A percentile compares a stretch with the other conserved stretches of the same genome.
These are phyloP conservation scores for zebrafish (Danio rerio) DNA, from an alignment of 2,113 vertebrate genomes.

Conservation along the genomic window DNA sequence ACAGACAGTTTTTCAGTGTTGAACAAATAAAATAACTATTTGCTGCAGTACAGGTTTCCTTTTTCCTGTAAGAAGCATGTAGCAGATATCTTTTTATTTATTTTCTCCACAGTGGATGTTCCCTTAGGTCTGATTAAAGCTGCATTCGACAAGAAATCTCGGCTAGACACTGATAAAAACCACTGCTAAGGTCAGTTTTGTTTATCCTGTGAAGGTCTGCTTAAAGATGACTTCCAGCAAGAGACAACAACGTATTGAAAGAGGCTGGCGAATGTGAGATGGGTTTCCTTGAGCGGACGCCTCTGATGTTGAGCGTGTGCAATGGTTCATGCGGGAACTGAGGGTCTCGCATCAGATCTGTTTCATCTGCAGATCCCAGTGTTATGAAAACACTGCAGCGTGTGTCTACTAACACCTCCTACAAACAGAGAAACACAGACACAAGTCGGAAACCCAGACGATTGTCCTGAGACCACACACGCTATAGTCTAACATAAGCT, in stretches of 20 bases:
- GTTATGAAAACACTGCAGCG: not conserved
- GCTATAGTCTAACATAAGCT: not conserved
- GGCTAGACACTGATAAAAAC: not conserved
- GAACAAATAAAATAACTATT: no score
- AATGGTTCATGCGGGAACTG: not conserved
- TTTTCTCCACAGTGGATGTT: not conserved
- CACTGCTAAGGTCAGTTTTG: slow-evolving; percentile 2
- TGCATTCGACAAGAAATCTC: not conserved
- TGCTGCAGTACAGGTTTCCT: not conserved
- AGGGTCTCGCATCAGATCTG: not conserved
- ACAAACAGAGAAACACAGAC: not conserved
- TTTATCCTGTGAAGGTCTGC: slow-evolving; percentile 6
- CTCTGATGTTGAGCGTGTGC: not conserved
- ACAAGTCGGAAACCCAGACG: not conserved
- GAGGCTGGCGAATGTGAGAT: not conserved
- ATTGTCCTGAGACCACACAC: not conserved
- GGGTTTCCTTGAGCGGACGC: not conserved
- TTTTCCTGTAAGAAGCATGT: not conserved
- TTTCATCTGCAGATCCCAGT: not conserved
- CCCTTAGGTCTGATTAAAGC: slow-evolving; percentile 5
- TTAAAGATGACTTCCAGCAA: not conserved
- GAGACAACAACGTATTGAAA: not conserved
- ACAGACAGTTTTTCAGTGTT: no score
- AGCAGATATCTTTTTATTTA: not conserved
- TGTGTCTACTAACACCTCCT: not conserved